phyloP scores from a whole-genome alignment of 2,888 invertebrate species.

The Lamellibrachia columna region DNA sequence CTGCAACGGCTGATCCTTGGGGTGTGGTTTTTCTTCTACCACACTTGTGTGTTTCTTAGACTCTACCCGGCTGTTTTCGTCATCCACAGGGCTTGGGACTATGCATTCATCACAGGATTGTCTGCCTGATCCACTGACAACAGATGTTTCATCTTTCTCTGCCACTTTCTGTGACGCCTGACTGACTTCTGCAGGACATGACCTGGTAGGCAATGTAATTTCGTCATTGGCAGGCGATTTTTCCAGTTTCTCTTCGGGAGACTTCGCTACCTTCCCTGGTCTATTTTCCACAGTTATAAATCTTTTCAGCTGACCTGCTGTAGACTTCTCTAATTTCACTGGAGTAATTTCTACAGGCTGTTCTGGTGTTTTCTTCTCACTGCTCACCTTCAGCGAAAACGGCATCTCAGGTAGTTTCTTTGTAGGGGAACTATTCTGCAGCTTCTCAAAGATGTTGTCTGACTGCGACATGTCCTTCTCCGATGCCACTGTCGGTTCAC shows the following conservation, averaged over 20 bases:
- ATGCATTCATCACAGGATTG: background rate
- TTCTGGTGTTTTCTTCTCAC: background rate
- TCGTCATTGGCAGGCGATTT: background rate
- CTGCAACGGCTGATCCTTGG: background rate
- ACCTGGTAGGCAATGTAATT: background rate
- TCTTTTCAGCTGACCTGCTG: background rate
- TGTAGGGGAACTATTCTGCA: background rate
- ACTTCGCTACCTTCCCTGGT: background rate
- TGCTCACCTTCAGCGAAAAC: background rate
- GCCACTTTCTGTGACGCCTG: conserved; percentile 1
- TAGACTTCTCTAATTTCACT: background rate
- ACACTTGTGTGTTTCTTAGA: background rate
- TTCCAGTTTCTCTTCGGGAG: background rate
- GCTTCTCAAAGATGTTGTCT: background rate
- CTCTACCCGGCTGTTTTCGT: background rate
- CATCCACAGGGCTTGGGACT: background rate
- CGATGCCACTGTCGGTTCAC: background rate
- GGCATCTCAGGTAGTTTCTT: background rate
- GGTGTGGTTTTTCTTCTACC: background rate
- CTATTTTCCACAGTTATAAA: background rate
- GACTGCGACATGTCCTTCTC: background rate
- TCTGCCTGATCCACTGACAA: background rate
- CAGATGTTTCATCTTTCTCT: background rate
- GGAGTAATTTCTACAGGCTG: background rate
- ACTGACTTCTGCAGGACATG: background rate